These are phyloP conservation scores for Cydia strobilella DNA, from an alignment of 1,140 invertebrate genomes.

Conservation along the genomic window DNA sequence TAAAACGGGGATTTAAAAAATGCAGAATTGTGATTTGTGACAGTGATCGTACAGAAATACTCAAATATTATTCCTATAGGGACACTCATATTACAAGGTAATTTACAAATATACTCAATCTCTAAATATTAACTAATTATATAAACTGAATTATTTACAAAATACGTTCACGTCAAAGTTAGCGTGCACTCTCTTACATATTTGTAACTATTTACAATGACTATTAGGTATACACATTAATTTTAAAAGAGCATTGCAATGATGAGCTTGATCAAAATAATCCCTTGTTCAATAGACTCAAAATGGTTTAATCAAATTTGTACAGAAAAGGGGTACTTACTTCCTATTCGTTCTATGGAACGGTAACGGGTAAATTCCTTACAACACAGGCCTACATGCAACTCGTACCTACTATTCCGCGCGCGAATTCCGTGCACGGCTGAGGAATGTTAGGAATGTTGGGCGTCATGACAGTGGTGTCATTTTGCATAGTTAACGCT, in stretches of 20 bases:
- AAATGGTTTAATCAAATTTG: constrained; percentile 43
- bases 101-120: constrained; percentile 79
- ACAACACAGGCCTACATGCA: not conserved
- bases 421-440: no score
- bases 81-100: constrained; percentile 75
- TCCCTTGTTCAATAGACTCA: constrained; percentile 66
- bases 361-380: not conserved
- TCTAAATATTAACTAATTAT: constrained; percentile 76
- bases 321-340: constrained; percentile 44
- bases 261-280: constrained; percentile 73
- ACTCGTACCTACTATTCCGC: no score
- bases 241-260: constrained; percentile 72
- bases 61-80: constrained; percentile 66
- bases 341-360: not conserved
- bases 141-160: constrained; percentile 80
- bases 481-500: no score
- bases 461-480: no score
- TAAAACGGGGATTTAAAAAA: constrained; percentile 61
- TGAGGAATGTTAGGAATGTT: no score
- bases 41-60: constrained; percentile 74
- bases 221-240: constrained; percentile 71
- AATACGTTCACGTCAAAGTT: constrained; percentile 68
- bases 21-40: constrained; percentile 79
- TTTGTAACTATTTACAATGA: constrained; percentile 80
- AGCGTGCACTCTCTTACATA: constrained; percentile 69